A percentile compares a stretch with the other conserved stretches of the same genome.
phyloP scores from a whole-genome alignment of 2,797 vertebrate genomes.

The Tamandua tetradactyla region DNA sequence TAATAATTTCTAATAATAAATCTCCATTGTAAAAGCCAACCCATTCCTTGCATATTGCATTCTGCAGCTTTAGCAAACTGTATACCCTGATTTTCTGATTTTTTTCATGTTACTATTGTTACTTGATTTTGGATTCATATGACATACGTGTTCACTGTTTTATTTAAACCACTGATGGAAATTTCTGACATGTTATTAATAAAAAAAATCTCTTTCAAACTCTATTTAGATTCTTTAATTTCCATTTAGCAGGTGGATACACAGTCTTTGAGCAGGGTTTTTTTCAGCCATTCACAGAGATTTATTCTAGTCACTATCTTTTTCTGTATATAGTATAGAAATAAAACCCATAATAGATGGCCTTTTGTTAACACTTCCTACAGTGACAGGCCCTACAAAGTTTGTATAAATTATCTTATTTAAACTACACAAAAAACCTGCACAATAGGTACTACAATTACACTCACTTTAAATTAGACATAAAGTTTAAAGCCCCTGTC shows the following conservation, averaged over 20 bases:
- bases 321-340: not conserved
- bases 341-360: not conserved
- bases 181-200: conserved; percentile 7
- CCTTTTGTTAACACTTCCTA: not conserved
- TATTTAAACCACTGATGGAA: not conserved
- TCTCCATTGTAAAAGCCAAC: too few relatives aligned
- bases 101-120: not conserved
- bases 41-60: too few relatives aligned
- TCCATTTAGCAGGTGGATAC: not conserved
- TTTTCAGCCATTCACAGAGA: not conserved
- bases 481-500: not conserved
- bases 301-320: not conserved
- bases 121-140: not conserved
- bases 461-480: not conserved
- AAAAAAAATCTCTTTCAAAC: not conserved
- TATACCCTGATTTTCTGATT: not conserved
- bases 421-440: not conserved
- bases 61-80: too few relatives aligned
- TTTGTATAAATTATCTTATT: not conserved
- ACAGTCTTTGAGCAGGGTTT: not conserved
- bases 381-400: not conserved
- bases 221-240: not conserved
- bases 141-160: not conserved
- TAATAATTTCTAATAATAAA: too few relatives aligned
- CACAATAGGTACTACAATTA: not conserved